These are phyloP conservation scores for Chaenogobius annularis DNA, from an alignment of 2,113 vertebrate genomes.

Conservation along the genomic window DNA sequence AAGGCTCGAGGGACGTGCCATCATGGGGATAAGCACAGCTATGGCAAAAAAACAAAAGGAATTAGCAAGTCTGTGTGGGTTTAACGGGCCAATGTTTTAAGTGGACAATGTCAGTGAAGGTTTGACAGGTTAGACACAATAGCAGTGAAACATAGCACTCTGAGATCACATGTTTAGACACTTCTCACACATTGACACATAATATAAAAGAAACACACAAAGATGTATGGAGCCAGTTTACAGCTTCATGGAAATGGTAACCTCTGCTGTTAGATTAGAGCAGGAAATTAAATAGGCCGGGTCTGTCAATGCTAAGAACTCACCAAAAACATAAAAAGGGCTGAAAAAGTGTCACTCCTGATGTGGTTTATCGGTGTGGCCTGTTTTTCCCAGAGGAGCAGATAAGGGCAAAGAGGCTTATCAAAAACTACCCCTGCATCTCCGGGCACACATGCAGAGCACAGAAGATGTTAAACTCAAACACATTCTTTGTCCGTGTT, in stretches of 20 bases:
- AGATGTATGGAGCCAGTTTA: too few species aligned
- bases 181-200: too few species aligned
- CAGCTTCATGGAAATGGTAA: too few species aligned
- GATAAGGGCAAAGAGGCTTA: slow-evolving; percentile 53
- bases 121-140: too few species aligned
- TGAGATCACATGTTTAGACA: too few species aligned
- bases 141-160: too few species aligned
- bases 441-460: not conserved
- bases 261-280: slow-evolving; percentile 20
- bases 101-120: slow-evolving; percentile 13
- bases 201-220: too few species aligned
- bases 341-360: slow-evolving; percentile 16
- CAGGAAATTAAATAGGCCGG: slow-evolving; percentile 17
- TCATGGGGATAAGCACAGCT: slow-evolving; percentile 31
- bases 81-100: slow-evolving; percentile 7
- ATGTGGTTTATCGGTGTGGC: slow-evolving; percentile 41
- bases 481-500: not conserved
- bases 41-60: slow-evolving; percentile 12
- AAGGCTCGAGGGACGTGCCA: slow-evolving; percentile 31
- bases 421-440: slow-evolving; percentile 20
- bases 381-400: slow-evolving; percentile 32
- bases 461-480: slow-evolving; percentile 11
- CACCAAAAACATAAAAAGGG: slow-evolving; percentile 2
- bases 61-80: slow-evolving; percentile 20
- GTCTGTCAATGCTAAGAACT: slow-evolving; percentile 29